phyloP scores from a whole-genome alignment of 2,113 vertebrate species.

The Rynchops niger region DNA sequence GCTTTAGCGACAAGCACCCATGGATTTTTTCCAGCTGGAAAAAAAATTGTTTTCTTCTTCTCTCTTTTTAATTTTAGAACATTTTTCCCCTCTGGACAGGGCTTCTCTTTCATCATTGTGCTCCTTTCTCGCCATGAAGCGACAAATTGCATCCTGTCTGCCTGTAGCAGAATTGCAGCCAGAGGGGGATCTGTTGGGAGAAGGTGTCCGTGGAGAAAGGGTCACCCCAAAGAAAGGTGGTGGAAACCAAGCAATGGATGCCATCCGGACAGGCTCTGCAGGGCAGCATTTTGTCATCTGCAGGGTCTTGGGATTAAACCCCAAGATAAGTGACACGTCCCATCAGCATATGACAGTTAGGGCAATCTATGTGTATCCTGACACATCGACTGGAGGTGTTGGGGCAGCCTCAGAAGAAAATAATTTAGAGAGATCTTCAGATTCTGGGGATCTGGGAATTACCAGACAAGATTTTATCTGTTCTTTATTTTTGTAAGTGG shows the following conservation, averaged over 20 bases:
- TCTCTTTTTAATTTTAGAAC: background rate
- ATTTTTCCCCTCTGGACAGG: background rate
- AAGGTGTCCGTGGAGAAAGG: accelerated
- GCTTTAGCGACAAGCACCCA: background rate
- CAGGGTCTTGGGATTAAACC: background rate
- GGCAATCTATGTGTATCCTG: accelerated
- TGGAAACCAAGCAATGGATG: accelerated
- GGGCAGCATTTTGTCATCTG: background rate
- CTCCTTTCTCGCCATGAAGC: background rate
- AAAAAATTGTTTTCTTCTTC: background rate
- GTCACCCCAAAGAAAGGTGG: background rate
- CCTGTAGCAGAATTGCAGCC: background rate
- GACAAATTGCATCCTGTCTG: background rate
- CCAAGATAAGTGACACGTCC: background rate
- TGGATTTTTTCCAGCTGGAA: background rate
- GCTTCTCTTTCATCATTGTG: background rate
- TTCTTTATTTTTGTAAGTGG: background rate
- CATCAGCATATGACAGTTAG: background rate
- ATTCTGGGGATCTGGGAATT: background rate
- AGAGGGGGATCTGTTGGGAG: background rate
- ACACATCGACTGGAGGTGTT: background rate
- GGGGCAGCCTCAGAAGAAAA: background rate
- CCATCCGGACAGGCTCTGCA: accelerated
- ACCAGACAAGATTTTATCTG: background rate
- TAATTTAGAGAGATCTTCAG: background rate